Percentiles rank a stretch among this genome's conserved stretches.
Evolutionary conservation across 2,888 invertebrate genomes (phyloP).

Genomic region (Torymus tubicola): DNA sequence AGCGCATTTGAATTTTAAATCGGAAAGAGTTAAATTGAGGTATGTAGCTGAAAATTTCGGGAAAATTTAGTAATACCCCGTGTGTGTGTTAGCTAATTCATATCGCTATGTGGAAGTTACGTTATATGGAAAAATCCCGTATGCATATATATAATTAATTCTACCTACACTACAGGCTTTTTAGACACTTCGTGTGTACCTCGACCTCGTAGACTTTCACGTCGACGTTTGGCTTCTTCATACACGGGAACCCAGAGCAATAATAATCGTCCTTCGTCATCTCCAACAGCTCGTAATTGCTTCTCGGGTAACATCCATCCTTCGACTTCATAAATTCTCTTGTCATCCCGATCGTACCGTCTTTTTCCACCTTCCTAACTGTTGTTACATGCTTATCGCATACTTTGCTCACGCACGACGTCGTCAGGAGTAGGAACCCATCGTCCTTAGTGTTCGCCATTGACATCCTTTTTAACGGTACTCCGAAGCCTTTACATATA

Average conservation of each 20-base stretch:
- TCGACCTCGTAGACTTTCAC: not conserved
- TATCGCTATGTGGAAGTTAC: no score
- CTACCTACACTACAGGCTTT: not conserved
- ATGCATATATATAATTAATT: no score
- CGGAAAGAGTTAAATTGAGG: no score
- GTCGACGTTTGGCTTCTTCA: not conserved
- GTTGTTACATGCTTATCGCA: constrained; percentile 9
- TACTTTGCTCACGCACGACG: not conserved
- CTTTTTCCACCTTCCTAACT: not conserved
- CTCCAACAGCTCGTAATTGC: constrained; percentile 1
- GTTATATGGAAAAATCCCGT: no score
- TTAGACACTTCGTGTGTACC: not conserved
- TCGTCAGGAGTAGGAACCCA: not conserved
- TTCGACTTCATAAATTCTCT: not conserved
- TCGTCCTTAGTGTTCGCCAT: not conserved
- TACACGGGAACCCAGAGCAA: not conserved
- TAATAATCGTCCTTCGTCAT: not conserved
- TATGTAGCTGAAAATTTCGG: no score
- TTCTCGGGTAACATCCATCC: not conserved
- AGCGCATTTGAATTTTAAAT: no score
- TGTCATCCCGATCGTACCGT: not conserved
- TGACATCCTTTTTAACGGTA: not conserved
- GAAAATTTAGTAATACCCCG: no score
- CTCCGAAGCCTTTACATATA: no score
- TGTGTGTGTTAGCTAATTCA: no score